Evolutionary conservation across 2,797 vertebrate species (phyloP).

Genomic region (Epinephelus coioides): DNA sequence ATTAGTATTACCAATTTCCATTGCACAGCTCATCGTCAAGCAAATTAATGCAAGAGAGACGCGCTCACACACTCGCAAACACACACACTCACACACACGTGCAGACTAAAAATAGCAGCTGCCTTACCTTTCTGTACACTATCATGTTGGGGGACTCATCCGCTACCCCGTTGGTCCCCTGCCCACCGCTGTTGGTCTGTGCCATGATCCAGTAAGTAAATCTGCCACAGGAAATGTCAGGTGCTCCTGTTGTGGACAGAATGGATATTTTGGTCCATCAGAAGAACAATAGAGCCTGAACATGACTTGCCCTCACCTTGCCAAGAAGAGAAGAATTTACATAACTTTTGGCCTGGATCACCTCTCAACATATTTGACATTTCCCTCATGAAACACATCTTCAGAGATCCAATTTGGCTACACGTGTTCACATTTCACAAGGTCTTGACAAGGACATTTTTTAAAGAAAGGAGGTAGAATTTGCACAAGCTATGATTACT

Average conservation of each 20-base stretch:
- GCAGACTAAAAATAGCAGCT: constrained; percentile 69
- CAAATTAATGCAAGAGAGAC: constrained; percentile 60
- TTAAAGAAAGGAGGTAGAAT: not conserved
- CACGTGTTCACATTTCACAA: constrained; percentile 53
- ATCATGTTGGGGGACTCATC: constrained; percentile 98
- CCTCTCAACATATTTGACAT: constrained; percentile 54
- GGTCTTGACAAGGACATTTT: constrained; percentile 69
- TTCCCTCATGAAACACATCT: constrained; percentile 44
- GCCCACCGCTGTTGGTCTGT: constrained; percentile 94
- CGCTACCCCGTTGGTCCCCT: constrained; percentile 94
- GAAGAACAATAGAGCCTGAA: constrained; percentile 53
- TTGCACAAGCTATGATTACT: not conserved
- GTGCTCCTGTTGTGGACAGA: constrained; percentile 81
- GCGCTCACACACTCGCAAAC: constrained; percentile 23
- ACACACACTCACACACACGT: constrained; percentile 43
- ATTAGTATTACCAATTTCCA: constrained; percentile 61
- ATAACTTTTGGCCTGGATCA: constrained; percentile 41
- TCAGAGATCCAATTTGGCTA: constrained; percentile 11
- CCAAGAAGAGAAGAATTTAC: constrained; percentile 40
- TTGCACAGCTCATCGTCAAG: constrained; percentile 51
- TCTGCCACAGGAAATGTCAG: constrained; percentile 80
- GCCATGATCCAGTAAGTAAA: constrained; percentile 90
- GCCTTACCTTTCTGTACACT: constrained; percentile 97
- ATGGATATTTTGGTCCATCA: constrained; percentile 56
- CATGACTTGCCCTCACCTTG: constrained; percentile 43